phyloP scores from a whole-genome alignment of 2,797 vertebrate genomes.

The Podarcis lilfordi region DNA sequence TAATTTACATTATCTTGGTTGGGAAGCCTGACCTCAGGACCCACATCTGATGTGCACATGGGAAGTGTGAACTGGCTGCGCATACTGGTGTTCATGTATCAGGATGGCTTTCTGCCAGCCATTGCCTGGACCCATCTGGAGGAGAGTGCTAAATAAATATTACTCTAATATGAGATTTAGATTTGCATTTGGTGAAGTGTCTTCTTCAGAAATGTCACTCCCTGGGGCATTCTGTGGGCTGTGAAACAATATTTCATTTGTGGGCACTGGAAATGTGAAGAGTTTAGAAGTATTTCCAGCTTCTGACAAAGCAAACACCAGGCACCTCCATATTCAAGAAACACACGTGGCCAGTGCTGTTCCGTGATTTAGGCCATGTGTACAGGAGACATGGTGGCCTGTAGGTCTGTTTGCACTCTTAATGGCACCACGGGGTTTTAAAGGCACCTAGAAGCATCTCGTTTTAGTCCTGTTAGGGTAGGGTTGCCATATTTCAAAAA shows the following conservation, averaged over 20 bases:
- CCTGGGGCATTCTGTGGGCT: constrained; percentile 70
- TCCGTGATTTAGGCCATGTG: background rate
- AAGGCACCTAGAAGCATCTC: background rate
- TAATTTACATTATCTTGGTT: constrained; percentile 64
- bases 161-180: constrained; percentile 57
- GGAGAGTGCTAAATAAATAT: constrained; percentile 65
- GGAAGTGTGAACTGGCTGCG: constrained; percentile 53
- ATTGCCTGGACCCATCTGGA: constrained; percentile 63
- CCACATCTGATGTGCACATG: constrained; percentile 68
- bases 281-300: constrained; percentile 67
- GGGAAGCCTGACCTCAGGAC: constrained; percentile 55
- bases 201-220: constrained; percentile 63
- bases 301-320: constrained; percentile 55
- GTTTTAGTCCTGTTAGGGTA: background rate
- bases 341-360: background rate
- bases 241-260: constrained; percentile 66
- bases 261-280: constrained; percentile 55
- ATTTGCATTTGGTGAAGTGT: constrained; percentile 58
- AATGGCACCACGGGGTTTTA: background rate
- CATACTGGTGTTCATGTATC: constrained; percentile 46
- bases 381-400: background rate
- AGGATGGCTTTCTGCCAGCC: constrained; percentile 58
- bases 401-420: background rate
- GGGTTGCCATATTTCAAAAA: no score
- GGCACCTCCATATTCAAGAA: constrained; percentile 30